Evolutionary conservation across 2,113 vertebrate genomes (phyloP).

Genomic region (Ctenodactylus gundi): DNA sequence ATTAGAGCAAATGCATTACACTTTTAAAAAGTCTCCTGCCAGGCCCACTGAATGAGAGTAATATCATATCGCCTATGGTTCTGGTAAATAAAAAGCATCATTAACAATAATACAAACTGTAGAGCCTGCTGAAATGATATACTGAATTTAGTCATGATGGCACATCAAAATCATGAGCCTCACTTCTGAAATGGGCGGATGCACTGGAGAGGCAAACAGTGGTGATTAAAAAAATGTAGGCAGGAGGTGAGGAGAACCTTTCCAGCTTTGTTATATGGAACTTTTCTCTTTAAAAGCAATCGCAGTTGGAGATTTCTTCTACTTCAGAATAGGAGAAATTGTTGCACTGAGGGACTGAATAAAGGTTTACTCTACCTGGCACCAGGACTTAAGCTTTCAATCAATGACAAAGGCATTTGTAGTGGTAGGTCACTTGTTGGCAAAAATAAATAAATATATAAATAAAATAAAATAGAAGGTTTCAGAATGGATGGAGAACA

Average conservation of each 20-base stretch:
- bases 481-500: neutral
- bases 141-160: conserved; percentile 62
- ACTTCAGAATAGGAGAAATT: conserved; percentile 1
- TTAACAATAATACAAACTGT: conserved; percentile 78
- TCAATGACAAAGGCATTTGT: neutral
- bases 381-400: neutral
- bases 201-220: conserved; percentile 58
- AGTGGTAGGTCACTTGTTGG: neutral
- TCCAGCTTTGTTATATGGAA: neutral
- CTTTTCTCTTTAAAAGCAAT: conserved; percentile 62
- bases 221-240: conserved; percentile 69
- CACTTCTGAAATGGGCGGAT: conserved; percentile 30
- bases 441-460: no score
- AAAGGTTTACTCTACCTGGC: conserved; percentile 13
- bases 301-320: conserved; percentile 33
- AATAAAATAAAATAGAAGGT: no score
- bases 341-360: neutral
- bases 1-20: conserved; percentile 77
- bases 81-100: conserved; percentile 82
- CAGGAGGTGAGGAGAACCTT: conserved; percentile 23
- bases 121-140: conserved; percentile 75
- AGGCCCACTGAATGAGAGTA: conserved; percentile 75
- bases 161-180: conserved; percentile 46
- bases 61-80: conserved; percentile 77
- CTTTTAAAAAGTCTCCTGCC: conserved; percentile 78